phyloP scores from a whole-genome alignment of 2,113 vertebrate species.

The Alethe diademata region DNA sequence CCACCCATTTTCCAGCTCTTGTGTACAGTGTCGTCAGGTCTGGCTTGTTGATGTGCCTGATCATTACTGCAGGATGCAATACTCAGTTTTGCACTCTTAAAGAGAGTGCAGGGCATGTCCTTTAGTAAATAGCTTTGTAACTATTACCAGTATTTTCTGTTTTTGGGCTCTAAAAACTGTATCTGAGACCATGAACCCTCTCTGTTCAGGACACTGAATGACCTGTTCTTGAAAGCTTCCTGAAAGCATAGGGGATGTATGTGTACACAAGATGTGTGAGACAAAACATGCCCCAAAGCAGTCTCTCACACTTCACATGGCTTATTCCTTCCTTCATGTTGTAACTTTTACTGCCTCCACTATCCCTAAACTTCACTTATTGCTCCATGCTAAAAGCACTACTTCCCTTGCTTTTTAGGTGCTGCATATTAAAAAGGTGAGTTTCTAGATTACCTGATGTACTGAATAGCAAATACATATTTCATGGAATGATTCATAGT shows the following conservation, averaged over 20 bases:
- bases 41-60: background rate
- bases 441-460: background rate
- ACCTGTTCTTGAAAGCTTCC: background rate
- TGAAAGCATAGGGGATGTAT: background rate
- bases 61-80: fast-evolving
- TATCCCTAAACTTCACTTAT: background rate
- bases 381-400: background rate
- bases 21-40: background rate
- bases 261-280: background rate
- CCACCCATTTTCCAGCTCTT: background rate
- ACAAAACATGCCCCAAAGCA: background rate
- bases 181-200: background rate
- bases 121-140: background rate
- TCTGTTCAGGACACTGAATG: background rate
- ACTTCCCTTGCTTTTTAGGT: background rate
- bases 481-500: background rate
- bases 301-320: background rate
- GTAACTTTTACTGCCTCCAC: background rate
- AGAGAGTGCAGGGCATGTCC: background rate
- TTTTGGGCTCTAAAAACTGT: background rate
- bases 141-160: background rate
- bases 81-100: background rate
- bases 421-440: background rate
- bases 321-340: background rate
- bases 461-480: background rate